Evolutionary conservation across 1,140 invertebrate species (phyloP), one percentile per base, ranked within the genome.

Genomic region (Drosophila pruinosa): DNA sequence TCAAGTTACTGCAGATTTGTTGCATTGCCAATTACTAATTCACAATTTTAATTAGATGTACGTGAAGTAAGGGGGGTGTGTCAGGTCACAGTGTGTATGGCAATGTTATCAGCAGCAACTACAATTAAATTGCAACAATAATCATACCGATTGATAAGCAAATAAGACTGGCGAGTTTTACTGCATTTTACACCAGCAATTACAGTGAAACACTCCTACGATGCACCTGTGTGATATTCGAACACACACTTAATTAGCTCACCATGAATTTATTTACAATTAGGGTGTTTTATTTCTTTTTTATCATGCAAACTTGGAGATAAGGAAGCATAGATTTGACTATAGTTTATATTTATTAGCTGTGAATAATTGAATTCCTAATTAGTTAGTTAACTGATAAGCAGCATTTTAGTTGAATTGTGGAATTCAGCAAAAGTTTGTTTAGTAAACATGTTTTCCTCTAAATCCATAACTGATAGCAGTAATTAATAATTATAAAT

Each of bases 41-140:
- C 26, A 26, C 5, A 26, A 34, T 12, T 34, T 4, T 34, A n/a
- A n/a, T n/a, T n/a, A n/a, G n/a, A n/a, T 34, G n/a, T n/a, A 3
- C n/a, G 28, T 7, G 28, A 10, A 10, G 28, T 31, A 10, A 2
- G 8, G 31, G 3, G n/a, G 1, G 31, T 31, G 48, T 72, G 24
- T 48, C 28, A 28, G 31, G 47, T 75, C 31, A 63, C 56, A 47
- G 36, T 41, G 17, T 52, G n/a, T n/a, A n/a, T n/a, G n/a, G n/a
- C n/a, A n/a, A n/a, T n/a, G 38, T 21, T 36, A 53, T 28, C 14
- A 47, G 50, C 41, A 56, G 50, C 41, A 38, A 38, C 19, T 38
- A 19, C 5, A 61, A 28, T n/a, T 52, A 63, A 52, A 17, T 63
- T 21, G n/a, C 21, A 19, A 22, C 26, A 47, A 39, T 39, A 10